A percentile compares a stretch with the other conserved stretches of the same genome.
These are phyloP conservation scores for Strigamia transsilvanica DNA, from an alignment of 2,888 invertebrate genomes.

Conservation along the genomic window DNA sequence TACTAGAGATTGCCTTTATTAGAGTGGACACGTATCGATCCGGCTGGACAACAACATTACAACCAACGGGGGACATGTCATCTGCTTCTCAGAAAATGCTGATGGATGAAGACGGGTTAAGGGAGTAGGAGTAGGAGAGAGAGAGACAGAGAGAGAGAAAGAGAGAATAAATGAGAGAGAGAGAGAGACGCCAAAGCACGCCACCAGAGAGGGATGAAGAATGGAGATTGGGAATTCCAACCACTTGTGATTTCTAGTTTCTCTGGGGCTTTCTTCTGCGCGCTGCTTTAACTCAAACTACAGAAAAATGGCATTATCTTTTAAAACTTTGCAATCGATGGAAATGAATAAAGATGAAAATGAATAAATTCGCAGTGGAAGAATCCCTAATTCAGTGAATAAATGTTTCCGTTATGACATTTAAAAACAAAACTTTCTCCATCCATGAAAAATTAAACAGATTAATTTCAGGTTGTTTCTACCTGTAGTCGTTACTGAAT, in stretches of 20 bases:
- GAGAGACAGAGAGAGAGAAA: too few relatives aligned
- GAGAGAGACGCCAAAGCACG: neutral
- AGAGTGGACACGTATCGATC: slow-evolving; percentile 45
- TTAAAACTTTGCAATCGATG: slow-evolving; percentile 39
- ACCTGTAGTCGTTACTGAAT: too few relatives aligned
- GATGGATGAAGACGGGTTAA: slow-evolving; percentile 43
- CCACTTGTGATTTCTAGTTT: slow-evolving; percentile 31
- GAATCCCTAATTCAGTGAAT: neutral
- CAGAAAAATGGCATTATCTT: slow-evolving; percentile 22
- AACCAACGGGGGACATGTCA: slow-evolving; percentile 39
- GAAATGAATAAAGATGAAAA: slow-evolving; percentile 45
- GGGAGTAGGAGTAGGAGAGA: neutral
- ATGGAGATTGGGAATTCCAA: slow-evolving; percentile 46
- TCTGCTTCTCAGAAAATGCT: slow-evolving; percentile 49
- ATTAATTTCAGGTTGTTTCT: too few relatives aligned
- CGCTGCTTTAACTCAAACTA: neutral
- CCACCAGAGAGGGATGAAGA: slow-evolving; percentile 22
- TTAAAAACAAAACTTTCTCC: too few relatives aligned
- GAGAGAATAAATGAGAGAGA: too few relatives aligned
- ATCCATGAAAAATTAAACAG: too few relatives aligned
- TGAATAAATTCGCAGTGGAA: neutral
- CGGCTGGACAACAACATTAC: slow-evolving; percentile 39
- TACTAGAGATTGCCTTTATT: slow-evolving; percentile 46
- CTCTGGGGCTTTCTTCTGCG: slow-evolving; percentile 16
- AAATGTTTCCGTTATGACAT: neutral